phyloP scores from a whole-genome alignment of 2,888 invertebrate genomes.

The Tuberolachnus salignus region DNA sequence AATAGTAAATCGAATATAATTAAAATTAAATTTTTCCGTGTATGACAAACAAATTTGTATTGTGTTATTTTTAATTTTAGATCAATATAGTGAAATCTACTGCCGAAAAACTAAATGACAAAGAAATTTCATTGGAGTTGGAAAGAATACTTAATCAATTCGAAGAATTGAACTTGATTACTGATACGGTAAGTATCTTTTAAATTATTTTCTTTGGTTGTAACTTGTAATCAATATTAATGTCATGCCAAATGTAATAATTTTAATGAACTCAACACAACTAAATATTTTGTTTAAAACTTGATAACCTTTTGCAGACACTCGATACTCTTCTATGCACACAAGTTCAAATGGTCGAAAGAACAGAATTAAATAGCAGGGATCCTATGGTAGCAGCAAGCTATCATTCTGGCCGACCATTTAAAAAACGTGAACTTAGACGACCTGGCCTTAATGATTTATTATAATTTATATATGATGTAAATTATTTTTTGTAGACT shows the following conservation, averaged over 20 bases:
- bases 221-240: not conserved
- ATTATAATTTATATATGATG: constrained; percentile 21
- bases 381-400: constrained; percentile 21
- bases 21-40: not conserved
- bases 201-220: not conserved
- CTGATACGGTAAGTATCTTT: constrained; percentile 25
- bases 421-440: constrained; percentile 47
- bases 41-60: not conserved
- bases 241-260: not conserved
- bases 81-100: constrained; percentile 38
- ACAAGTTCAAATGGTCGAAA: constrained; percentile 36
- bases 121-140: constrained; percentile 41
- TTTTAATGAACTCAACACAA: not conserved
- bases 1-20: not conserved
- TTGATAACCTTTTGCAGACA: constrained; percentile 16
- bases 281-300: not conserved
- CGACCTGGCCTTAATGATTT: constrained; percentile 48
- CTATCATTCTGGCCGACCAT: constrained; percentile 39
- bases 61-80: constrained; percentile 20
- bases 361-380: not conserved
- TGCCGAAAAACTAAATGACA: constrained; percentile 37
- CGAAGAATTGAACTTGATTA: constrained; percentile 33
- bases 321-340: constrained; percentile 36
- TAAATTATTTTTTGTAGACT: constrained; percentile 42
- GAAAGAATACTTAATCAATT: constrained; percentile 48